phyloP scores from a whole-genome alignment of 2,113 vertebrate genomes.

The Poeciliopsis turrubarensis region DNA sequence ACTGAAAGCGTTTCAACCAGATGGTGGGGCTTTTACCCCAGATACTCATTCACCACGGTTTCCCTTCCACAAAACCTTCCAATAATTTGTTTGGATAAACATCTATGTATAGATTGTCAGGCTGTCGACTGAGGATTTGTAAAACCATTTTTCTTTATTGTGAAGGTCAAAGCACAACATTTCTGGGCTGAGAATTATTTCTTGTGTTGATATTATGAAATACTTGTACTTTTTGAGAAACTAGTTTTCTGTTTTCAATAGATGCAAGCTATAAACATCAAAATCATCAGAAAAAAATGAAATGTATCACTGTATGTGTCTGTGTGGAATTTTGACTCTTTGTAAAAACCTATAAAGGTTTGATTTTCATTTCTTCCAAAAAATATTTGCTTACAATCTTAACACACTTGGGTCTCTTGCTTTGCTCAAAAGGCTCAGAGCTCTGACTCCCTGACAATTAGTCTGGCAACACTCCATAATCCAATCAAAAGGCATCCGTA shows the following conservation, averaged over 20 bases:
- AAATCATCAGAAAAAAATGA: background rate
- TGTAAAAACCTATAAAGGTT: background rate
- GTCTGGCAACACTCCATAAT: slow-evolving; percentile 46
- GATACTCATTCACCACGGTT: no score
- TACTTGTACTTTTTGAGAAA: background rate
- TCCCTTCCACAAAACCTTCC: no score
- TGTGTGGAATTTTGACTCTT: no score
- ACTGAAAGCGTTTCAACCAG: no score
- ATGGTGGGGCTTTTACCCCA: no score
- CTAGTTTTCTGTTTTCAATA: background rate
- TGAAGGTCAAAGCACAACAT: no score
- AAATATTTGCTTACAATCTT: slow-evolving; percentile 16
- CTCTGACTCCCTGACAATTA: slow-evolving; percentile 51
- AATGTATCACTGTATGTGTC: no score
- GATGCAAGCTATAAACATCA: background rate
- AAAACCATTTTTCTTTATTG: no score
- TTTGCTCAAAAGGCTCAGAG: slow-evolving; percentile 26
- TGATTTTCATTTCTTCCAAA: slow-evolving; percentile 11
- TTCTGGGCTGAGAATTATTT: background rate
- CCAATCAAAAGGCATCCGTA: slow-evolving; percentile 58
- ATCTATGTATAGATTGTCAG: no score
- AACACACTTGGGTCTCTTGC: slow-evolving; percentile 23
- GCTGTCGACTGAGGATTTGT: no score
- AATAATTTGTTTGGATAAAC: no score
- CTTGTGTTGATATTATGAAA: background rate